Evolutionary conservation across 1,140 invertebrate genomes (phyloP).

Genomic region (Caenorhabditis latens): DNA sequence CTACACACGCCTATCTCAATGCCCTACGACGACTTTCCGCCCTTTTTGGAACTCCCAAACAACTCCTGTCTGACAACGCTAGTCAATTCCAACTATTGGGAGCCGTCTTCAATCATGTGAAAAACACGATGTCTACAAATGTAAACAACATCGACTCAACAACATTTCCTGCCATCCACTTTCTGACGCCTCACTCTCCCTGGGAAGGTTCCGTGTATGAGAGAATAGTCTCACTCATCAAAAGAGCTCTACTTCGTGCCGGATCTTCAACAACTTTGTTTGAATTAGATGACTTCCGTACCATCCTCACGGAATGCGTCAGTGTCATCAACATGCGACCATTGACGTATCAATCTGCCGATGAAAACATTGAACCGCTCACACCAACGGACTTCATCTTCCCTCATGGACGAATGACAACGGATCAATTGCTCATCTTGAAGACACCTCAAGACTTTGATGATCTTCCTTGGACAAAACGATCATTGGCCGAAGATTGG

Average conservation of each 20-base stretch:
- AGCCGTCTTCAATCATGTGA: not conserved
- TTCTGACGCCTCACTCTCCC: not conserved
- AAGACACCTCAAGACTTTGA: not conserved
- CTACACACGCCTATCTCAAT: not conserved
- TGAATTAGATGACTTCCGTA: not conserved
- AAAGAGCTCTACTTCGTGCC: not conserved
- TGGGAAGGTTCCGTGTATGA: not conserved
- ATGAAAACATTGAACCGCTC: not conserved
- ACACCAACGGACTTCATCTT: not conserved
- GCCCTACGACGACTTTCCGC: not conserved
- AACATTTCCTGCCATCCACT: not conserved
- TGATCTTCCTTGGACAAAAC: not conserved
- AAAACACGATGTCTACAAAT: not conserved
- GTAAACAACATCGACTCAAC: not conserved
- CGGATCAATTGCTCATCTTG: not conserved
- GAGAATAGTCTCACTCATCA: not conserved
- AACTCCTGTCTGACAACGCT: not conserved
- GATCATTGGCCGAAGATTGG: not conserved
- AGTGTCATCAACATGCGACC: not conserved
- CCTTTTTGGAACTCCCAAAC: not conserved
- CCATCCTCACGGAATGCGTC: not conserved
- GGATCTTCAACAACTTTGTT: not conserved
- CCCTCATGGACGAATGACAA: not conserved
- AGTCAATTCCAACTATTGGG: not conserved
- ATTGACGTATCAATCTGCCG: not conserved